phyloP scores from a whole-genome alignment of 2,113 vertebrate genomes.

The Etheostoma spectabile region DNA sequence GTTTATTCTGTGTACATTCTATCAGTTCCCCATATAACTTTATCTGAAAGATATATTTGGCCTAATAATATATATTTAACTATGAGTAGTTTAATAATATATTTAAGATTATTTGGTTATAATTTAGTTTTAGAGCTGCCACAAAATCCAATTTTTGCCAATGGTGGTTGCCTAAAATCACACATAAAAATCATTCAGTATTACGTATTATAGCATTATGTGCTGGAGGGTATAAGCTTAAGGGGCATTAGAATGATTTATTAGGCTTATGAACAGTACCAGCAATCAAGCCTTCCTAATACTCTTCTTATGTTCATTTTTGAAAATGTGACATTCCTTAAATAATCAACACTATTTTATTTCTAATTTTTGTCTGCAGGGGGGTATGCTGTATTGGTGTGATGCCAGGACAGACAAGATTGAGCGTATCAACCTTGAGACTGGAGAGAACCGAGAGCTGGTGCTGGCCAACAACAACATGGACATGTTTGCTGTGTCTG shows the following conservation, averaged over 20 bases:
- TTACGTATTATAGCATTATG: neutral
- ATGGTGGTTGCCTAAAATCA: neutral
- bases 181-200: neutral
- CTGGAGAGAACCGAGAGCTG: constrained; percentile 92
- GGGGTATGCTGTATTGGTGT: constrained; percentile 94
- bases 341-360: neutral
- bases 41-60: neutral
- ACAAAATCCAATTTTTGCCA: neutral
- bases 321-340: neutral
- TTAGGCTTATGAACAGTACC: neutral
- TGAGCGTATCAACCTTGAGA: constrained; percentile 94
- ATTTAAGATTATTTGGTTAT: too few species aligned
- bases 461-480: constrained; percentile 96
- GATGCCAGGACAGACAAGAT: constrained; percentile 97
- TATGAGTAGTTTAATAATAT: too few species aligned
- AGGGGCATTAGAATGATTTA: neutral
- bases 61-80: neutral
- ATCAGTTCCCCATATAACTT: neutral
- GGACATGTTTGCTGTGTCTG: constrained; percentile 99
- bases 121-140: neutral
- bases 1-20: neutral
- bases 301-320: neutral
- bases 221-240: neutral
- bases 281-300: neutral
- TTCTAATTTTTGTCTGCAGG: constrained; percentile 78